Percentiles rank a stretch among this genome's conserved stretches.
These are phyloP conservation scores for Melanargia galathea DNA, from an alignment of 2,888 invertebrate genomes.

Conservation along the genomic window DNA sequence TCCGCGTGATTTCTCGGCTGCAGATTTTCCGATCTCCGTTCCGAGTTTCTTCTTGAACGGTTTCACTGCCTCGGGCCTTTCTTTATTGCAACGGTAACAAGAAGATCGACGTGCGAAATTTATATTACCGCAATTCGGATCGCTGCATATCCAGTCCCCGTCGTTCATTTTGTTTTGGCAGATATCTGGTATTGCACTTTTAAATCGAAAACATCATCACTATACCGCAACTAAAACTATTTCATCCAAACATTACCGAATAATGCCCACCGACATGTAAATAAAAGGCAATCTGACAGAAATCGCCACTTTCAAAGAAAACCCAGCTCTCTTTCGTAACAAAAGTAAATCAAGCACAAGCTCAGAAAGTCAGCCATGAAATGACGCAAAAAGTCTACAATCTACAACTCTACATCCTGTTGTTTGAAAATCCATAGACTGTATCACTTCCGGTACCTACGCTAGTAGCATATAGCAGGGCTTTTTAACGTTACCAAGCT, in stretches of 20 bases:
- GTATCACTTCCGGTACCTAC: constrained; percentile 28
- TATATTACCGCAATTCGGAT: constrained; percentile 92
- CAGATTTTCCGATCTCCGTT: constrained; percentile 98
- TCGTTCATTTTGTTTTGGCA: constrained; percentile 74
- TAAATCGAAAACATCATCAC: constrained; percentile 40
- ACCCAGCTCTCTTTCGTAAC: constrained; percentile 77
- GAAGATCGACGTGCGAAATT: constrained; percentile 95
- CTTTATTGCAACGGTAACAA: constrained; percentile 96
- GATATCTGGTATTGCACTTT: constrained; percentile 38
- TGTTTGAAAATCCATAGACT: constrained; percentile 30
- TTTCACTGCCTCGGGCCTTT: constrained; percentile 68
- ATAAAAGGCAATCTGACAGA: constrained; percentile 67
- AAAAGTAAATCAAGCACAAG: constrained; percentile 70
- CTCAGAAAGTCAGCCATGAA: constrained; percentile 71
- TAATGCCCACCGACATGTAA: constrained; percentile 52
- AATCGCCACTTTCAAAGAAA: constrained; percentile 69
- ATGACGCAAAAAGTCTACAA: constrained; percentile 30
- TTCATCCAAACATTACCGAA: constrained; percentile 41
- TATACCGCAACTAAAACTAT: constrained; percentile 34
- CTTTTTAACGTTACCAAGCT: no score
- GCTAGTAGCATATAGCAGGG: no score
- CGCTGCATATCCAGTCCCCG: constrained; percentile 86
- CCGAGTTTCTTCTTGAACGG: constrained; percentile 90
- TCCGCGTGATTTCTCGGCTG: constrained; percentile 99
- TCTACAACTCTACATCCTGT: no score